A percentile compares a stretch with the other conserved stretches of the same genome.
Conservation (phyloP, 1,140 invertebrate species). For the Neodiprion pinetum region DNA sequence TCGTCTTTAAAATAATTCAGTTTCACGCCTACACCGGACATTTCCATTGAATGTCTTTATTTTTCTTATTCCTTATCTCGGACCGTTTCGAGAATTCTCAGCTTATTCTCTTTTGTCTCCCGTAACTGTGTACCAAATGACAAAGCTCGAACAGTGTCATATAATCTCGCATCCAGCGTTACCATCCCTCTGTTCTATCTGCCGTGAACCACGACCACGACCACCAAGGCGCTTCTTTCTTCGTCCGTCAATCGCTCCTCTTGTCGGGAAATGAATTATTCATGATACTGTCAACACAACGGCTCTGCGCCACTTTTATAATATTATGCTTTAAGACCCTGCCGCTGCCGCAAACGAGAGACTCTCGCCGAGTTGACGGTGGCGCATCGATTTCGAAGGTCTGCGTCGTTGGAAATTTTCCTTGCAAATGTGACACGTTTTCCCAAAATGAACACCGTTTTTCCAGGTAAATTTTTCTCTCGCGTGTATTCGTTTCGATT, state of each 20-base stretch:
- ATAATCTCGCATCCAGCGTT: no score
- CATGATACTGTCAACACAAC: constrained; percentile 42
- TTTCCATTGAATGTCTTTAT: no score
- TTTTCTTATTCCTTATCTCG: background rate
- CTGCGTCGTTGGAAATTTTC: no score
- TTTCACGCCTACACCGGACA: no score
- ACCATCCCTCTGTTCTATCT: no score
- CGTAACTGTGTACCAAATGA: background rate
- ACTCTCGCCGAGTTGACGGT: background rate
- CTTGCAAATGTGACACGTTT: no score
- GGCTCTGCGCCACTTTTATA: constrained; percentile 44
- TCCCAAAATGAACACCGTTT: no score
- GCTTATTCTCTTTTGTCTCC: background rate
- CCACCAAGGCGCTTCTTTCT: no score
- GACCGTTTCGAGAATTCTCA: background rate
- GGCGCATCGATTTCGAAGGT: background rate
- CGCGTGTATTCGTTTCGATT: no score
- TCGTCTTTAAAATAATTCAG: no score
- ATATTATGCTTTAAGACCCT: constrained; percentile 40
- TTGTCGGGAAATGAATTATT: constrained; percentile 39
- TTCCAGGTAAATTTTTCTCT: no score
- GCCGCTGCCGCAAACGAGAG: constrained; percentile 6
- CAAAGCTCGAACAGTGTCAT: background rate
- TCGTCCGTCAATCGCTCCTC: background rate
- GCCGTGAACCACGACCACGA: no score